These are phyloP conservation scores for Seriola quinqueradiata DNA, from an alignment of 2,113 vertebrate genomes.

Conservation along the genomic window DNA sequence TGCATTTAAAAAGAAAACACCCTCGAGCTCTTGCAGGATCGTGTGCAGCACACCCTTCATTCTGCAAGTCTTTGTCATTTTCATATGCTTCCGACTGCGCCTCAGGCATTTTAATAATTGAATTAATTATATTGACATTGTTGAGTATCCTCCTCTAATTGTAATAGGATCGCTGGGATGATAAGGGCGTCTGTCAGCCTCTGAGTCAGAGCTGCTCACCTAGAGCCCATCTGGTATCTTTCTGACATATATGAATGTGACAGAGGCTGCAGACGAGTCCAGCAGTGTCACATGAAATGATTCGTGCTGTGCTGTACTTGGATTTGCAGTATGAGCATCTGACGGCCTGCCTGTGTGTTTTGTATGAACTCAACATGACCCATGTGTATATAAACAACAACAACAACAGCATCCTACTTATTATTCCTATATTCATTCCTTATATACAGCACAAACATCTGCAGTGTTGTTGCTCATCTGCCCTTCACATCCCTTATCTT, in stretches of 20 bases:
- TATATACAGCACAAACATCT: slow-evolving; percentile 36
- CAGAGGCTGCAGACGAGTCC: background rate
- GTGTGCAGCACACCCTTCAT: slow-evolving; percentile 10
- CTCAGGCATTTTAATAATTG: slow-evolving; percentile 65
- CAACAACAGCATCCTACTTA: background rate
- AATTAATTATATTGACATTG: slow-evolving; percentile 72
- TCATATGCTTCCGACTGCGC: slow-evolving; percentile 38
- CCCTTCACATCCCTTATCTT: background rate
- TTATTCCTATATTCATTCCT: slow-evolving; percentile 12
- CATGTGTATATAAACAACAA: slow-evolving; percentile 1
- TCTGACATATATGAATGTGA: slow-evolving; percentile 3
- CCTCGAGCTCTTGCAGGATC: slow-evolving; percentile 24
- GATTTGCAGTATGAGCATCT: background rate
- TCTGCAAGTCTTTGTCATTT: slow-evolving; percentile 48
- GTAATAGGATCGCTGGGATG: slow-evolving; percentile 54
- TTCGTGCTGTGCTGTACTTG: background rate
- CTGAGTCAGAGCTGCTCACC: slow-evolving; percentile 33
- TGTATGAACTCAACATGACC: background rate
- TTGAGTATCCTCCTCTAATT: slow-evolving; percentile 68
- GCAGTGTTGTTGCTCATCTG: background rate
- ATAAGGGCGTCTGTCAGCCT: slow-evolving; percentile 40
- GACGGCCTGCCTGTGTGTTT: background rate
- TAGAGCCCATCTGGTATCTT: slow-evolving; percentile 22
- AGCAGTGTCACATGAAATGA: background rate
- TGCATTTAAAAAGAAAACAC: slow-evolving; percentile 55